phyloP scores from a whole-genome alignment of 2,888 invertebrate species.

The Lycophotia porphyrea region DNA sequence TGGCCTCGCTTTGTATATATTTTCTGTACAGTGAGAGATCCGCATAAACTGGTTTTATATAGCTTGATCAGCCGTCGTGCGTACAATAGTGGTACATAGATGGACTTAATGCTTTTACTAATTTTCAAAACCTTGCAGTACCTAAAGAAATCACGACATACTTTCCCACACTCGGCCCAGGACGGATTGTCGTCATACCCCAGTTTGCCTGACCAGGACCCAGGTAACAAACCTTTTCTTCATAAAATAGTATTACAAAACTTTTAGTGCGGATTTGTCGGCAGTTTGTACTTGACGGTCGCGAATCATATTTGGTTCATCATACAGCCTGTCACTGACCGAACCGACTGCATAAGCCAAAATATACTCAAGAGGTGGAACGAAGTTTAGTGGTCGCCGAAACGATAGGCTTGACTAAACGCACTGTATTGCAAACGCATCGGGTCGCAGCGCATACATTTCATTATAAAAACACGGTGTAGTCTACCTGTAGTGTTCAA shows the following conservation, averaged over 20 bases:
- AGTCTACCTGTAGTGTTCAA: background rate
- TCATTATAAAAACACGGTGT: background rate
- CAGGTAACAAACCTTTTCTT: constrained; percentile 32
- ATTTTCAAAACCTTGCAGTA: constrained; percentile 19
- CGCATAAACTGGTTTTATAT: no score
- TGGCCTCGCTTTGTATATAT: no score
- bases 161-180: constrained; percentile 5
- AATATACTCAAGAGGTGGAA: no score
- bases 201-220: constrained; percentile 21
- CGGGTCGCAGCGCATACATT: no score
- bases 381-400: no score
- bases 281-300: background rate
- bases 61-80: no score
- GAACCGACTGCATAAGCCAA: no score
- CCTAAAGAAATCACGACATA: constrained; percentile 40
- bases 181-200: constrained; percentile 28
- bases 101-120: background rate
- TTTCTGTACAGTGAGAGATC: no score
- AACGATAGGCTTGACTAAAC: no score
- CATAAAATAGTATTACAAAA: background rate
- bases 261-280: background rate
- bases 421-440: no score
- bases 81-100: background rate
- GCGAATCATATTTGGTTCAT: background rate
- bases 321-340: background rate